Conservation (phyloP, 1,140 invertebrate genomes). For the Brachionus rubens region DNA sequence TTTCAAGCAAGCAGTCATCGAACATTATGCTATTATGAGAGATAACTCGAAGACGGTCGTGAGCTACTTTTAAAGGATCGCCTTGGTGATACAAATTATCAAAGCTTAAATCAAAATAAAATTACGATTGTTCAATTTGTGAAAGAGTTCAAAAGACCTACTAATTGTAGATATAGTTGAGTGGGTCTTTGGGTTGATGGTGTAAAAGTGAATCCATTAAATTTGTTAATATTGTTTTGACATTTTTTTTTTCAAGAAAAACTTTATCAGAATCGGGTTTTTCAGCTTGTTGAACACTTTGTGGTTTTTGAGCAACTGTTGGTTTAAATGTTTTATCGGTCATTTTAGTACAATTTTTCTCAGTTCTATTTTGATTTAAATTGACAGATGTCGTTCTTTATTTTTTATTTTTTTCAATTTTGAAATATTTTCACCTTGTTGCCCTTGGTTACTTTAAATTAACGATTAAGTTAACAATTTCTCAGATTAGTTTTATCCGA, state of each 20-base stretch:
- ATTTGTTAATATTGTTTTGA: background rate
- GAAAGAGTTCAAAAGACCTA: background rate
- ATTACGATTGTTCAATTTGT: background rate
- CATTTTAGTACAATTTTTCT: background rate
- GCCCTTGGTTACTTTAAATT: too few relatives aligned
- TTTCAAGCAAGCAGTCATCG: constrained; percentile 42
- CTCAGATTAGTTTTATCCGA: too few relatives aligned
- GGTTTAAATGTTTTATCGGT: background rate
- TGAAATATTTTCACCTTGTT: too few relatives aligned
- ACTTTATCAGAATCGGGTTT: constrained; percentile 21
- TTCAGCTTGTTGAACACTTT: background rate
- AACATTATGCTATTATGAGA: constrained; percentile 24
- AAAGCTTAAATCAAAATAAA: constrained; percentile 24
- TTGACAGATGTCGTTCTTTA: too few relatives aligned
- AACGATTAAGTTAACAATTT: too few relatives aligned
- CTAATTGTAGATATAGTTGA: constrained; percentile 32
- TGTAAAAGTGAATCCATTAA: background rate
- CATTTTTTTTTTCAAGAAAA: constrained; percentile 33
- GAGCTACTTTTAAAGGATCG: constrained; percentile 6
- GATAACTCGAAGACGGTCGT: constrained; percentile 9
- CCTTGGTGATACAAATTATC: constrained; percentile 21
- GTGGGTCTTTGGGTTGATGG: constrained; percentile 21
- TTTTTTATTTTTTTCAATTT: too few relatives aligned
- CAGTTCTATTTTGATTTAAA: too few relatives aligned
- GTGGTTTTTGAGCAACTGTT: background rate